Base-by-base conservation (phyloP, 2,113 vertebrate genomes). In the Poeciliopsis turrubarensis region DNA sequence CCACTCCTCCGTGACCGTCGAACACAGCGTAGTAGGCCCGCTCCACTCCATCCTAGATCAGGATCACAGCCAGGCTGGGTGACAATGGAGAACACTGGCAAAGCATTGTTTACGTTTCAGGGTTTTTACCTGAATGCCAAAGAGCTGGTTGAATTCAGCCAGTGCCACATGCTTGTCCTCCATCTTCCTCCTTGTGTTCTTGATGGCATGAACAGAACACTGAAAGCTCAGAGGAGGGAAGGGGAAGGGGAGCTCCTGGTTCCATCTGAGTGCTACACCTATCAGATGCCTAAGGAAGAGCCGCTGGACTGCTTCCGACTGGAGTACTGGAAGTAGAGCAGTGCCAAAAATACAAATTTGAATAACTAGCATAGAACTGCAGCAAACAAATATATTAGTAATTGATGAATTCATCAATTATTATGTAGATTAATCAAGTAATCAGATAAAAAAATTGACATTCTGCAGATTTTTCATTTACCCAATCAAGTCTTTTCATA, bases 181-280 rank as follows among this genome's bases (percentile, higher is more conserved):
- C 98, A 99, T 99, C 86, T 96, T 98, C 76, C 98, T 95, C 0
- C 98, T 96, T 0, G 93, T 91, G 78, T 99, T 99, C 26, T 95
- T 95, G 87, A 99, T 97, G 87, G 97, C 96, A 0, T 99, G 96
- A 69, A 92, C 84, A 1, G 95, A 97, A 79, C 95, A 91, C 4
- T 86, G 89, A 82, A 93, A 89, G 72, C 32, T n/a, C 14, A 0
- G 41, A 0, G 61, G 29, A 47, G 79, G 1, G 0, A 41, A 4
- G 5, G 63, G 39, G 32, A 64, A 0, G 22, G 87, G 88, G 77
- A 15, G 3, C 65, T 91, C 87, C 60, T 89, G 88, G 77, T 94
- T 93, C 96, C 97, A 97, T 39, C 86, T 73, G 30, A 44, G 32
- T 2, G 94, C 93, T 5, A 95, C 84, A 0, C 94, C 92, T 87